Evolutionary conservation across 2,888 invertebrate species (phyloP), one percentile per base, ranked within the genome.

Genomic region (Ceriagrion tenellum): DNA sequence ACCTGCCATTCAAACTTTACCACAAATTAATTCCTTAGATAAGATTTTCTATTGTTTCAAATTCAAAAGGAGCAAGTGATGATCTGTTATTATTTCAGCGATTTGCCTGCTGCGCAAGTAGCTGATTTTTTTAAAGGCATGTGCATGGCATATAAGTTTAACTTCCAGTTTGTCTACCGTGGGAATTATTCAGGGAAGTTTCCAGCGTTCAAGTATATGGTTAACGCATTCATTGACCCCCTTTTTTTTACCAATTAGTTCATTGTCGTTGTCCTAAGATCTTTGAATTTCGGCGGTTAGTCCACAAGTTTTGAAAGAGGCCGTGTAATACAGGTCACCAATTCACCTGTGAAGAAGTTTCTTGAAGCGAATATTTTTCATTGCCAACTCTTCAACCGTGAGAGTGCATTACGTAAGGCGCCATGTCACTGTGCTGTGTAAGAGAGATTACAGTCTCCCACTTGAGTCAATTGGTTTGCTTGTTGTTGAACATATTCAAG

Each of bases 1-100:
- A 40, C 30, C 40, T 91, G 91, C 40, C 91, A 40, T 91, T 91
- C 91, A 91, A 59, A 91, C 91, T 91, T 91, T 30, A 91, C 20
- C 91, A 30, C 16, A 59, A 91, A 91, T 91, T 91, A 63, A 59
- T 63, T 40, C 26, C 56, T 23, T 40, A 91, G 91, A 91, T 91
- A 91, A 91, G 91, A 63, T 35, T 40, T 47, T 12, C 63, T 59
- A 91, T 91, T 91, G 91, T 91, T 91, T 91, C 59, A 63, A 23
- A 63, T 63, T 40, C 63, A n/a, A 30, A 55, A 4, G 90, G 56
- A 90, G 59, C 26, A 30, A 20, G 90, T 18, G 26, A 59, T 30
- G 30, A 59, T 55, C 90, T 90, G 56, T 90, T 23, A 90, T 90
- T 90, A 90, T 90, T 63, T 63, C 35, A 35, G 63, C 40, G 23